Percentiles rank a stretch among this genome's conserved stretches.
Evolutionary conservation across 1,140 invertebrate species (phyloP).

Genomic region (Parasteatoda tepidariorum): DNA sequence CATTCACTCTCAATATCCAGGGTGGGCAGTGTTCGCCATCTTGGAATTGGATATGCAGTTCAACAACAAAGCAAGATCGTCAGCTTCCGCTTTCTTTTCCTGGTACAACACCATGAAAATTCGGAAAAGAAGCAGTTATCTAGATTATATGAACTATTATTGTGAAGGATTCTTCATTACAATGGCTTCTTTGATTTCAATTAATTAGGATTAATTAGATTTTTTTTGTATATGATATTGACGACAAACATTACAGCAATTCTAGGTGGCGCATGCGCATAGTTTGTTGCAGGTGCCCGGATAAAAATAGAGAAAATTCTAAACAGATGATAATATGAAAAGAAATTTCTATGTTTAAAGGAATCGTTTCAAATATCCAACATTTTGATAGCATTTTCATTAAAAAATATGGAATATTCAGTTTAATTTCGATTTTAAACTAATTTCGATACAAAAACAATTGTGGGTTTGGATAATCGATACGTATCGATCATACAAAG

Average conservation of each 20-base stretch:
- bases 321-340: constrained; percentile 46
- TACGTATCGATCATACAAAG: too few species aligned
- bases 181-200: not conserved
- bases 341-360: too few species aligned
- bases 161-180: not conserved
- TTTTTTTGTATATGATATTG: constrained; percentile 34
- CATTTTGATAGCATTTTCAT: not conserved
- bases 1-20: constrained; percentile 28
- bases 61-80: constrained; percentile 57
- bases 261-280: constrained; percentile 50
- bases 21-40: constrained; percentile 55
- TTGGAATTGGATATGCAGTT: constrained; percentile 46
- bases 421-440: not conserved
- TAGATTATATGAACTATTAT: constrained; percentile 9
- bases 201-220: constrained; percentile 54
- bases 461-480: not conserved
- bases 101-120: constrained; percentile 13
- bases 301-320: constrained; percentile 50
- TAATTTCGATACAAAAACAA: not conserved
- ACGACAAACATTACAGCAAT: constrained; percentile 54
- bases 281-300: constrained; percentile 33
- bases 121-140: constrained; percentile 42
- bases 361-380: not conserved
- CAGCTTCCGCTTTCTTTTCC: constrained; percentile 56
- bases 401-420: not conserved